phyloP scores from a whole-genome alignment of 2,888 invertebrate species.

The Heliconius erato region DNA sequence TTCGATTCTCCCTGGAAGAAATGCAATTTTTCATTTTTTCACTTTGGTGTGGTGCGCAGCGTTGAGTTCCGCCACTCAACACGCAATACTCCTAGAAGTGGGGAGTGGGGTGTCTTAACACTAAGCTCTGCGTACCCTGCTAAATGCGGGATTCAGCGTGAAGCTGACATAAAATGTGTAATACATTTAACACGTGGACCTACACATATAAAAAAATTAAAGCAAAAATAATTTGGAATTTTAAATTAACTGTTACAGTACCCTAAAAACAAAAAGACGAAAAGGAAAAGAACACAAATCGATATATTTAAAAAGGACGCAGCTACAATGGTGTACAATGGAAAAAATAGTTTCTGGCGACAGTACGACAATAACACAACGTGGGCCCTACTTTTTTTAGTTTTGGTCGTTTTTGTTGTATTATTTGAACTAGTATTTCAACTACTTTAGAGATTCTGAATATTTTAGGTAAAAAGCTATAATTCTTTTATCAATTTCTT shows the following conservation, averaged over 20 bases:
- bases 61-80: too few species aligned
- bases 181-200: neutral
- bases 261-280: conserved; percentile 58
- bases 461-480: neutral
- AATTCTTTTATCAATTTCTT: neutral
- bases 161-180: too few species aligned
- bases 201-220: neutral
- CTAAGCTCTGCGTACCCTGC: too few species aligned
- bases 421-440: conserved; percentile 44
- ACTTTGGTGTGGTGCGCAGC: too few species aligned
- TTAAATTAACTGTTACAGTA: conserved; percentile 54
- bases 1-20: too few species aligned
- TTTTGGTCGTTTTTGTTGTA: conserved; percentile 43
- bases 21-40: too few species aligned
- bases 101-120: too few species aligned
- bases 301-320: conserved; percentile 76
- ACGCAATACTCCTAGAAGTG: too few species aligned
- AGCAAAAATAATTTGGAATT: too few species aligned
- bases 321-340: conserved; percentile 75
- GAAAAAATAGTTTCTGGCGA: conserved; percentile 77
- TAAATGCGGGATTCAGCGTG: too few species aligned
- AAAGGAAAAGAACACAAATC: conserved; percentile 56
- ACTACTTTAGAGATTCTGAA: conserved; percentile 19
- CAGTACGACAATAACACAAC: conserved; percentile 64
- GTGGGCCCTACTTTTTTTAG: conserved; percentile 46